Conservation (phyloP, 2,888 invertebrate species). For the Cheilosia vulpina region DNA sequence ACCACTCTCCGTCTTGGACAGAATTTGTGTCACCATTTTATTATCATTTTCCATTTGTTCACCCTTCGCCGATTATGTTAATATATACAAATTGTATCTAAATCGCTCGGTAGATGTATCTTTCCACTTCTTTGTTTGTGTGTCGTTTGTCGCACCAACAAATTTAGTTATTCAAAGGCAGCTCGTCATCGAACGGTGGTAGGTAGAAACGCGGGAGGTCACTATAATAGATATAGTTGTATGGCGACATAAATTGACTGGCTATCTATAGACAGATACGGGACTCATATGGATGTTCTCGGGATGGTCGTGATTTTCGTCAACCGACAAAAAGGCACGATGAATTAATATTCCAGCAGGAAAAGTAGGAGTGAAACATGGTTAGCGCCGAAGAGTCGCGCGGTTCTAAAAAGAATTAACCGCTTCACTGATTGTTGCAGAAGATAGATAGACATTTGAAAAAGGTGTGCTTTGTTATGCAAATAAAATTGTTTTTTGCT, state of each 20-base stretch:
- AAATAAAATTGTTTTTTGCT: slow-evolving; percentile 31
- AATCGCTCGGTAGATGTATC: slow-evolving; percentile 24
- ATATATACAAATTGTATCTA: slow-evolving; percentile 20
- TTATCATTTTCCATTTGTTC: slow-evolving; percentile 4
- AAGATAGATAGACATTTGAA: slow-evolving; percentile 7
- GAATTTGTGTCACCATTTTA: slow-evolving; percentile 8
- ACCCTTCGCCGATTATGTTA: slow-evolving; percentile 40
- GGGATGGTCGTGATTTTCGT: slow-evolving; percentile 6
- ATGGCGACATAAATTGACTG: slow-evolving; percentile 11
- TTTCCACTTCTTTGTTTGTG: slow-evolving; percentile 1
- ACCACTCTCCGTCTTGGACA: neutral
- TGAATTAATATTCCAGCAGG: slow-evolving; percentile 4
- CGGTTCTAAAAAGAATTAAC: neutral
- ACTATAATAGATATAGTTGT: neutral
- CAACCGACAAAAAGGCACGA: neutral
- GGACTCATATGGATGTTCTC: neutral
- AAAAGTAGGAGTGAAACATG: slow-evolving; percentile 9
- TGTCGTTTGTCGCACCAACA: slow-evolving; percentile 20
- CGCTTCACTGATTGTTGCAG: slow-evolving; percentile 4
- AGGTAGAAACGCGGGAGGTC: slow-evolving; percentile 43
- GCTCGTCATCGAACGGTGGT: slow-evolving; percentile 19
- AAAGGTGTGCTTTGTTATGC: slow-evolving; percentile 53
- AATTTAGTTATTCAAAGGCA: slow-evolving; percentile 13
- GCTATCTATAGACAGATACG: slow-evolving; percentile 5
- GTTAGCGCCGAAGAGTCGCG: slow-evolving; percentile 33